Base-by-base conservation (phyloP, 1,140 invertebrate species). In the Lepidotrigona ventralis region DNA sequence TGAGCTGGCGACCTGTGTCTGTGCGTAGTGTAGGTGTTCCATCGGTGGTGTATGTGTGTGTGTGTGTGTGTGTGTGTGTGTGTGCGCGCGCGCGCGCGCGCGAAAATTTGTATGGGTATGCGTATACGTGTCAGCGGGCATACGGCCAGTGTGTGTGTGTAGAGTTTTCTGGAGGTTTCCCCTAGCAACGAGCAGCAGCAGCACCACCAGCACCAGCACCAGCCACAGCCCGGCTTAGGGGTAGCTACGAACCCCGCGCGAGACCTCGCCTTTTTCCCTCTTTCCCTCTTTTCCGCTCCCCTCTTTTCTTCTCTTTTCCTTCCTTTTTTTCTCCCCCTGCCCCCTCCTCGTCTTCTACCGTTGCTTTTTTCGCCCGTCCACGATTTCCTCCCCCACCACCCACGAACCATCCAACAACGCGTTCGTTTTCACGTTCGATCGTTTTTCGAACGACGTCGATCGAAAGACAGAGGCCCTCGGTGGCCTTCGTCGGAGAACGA, bases 101-200 rank as follows among this genome's bases (percentile, higher is more conserved):
- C 84, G 82, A 84, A 87, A 88, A 83, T 88, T 85, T 63, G 63
- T 72, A 71, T 33, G 72, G 72, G 72, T 88, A 86, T 88, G 82
- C 84, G 88, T 81, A 82, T 73, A 81, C 72, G 82, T 84, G 85
- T 83, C 68, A 29, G 71, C 69, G 75, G 82, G 86, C 79, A 85
- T 56, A 80, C 75, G 84, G 81, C n/a, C 78, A 66, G 77, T 85
- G 78, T 90, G 85, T 88, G 88, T 91, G 90, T 90, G 91, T 91
- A 86, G 91, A 93, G 93, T 93, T 94, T 94, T 94, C 93, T 94
- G 91, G 92, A 94, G 93, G 93, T 93, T 93, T 94, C 93, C 93
- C 93, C 90, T 94, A 92, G 93, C 93, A 94, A 94, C 93, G 91
- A 92, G 92, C 91, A 90, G 90, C 90, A 90, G 91, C 89, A 89